Evolutionary conservation across 2,113 vertebrate genomes (phyloP), one percentile per base, ranked within the genome.

Genomic region (Callospermophilus lateralis): DNA sequence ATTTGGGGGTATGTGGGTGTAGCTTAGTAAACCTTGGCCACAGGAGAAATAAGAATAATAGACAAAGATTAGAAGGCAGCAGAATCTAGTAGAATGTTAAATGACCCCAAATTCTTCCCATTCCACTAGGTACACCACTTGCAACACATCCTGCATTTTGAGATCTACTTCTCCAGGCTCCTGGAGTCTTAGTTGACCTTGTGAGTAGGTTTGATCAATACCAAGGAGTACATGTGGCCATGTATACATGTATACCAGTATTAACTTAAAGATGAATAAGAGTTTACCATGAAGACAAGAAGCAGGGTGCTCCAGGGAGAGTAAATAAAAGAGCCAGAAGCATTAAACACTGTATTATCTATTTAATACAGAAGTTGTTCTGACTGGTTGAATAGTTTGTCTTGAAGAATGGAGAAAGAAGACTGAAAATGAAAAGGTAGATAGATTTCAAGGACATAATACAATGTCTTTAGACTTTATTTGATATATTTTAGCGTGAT

Each of bases 231-330:
- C 7, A 32, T 6, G 9, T 76, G 24, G 2, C 8, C 16, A 76
- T 92, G 70, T 8, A 45, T 48, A 30, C 34, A 72, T 51, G 48
- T 48, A 8, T 55, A 28, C 16, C 32, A 17, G 8, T 37, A 17
- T 48, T 58, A 67, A 37, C 12, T 37, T 28, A 76, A 30, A 20
- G 4, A n/a, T 8, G 1, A 13, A 16, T 55, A 89, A 70, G 11
- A 1, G 1, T 83, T 76, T 65, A 61, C 39, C 6, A 28, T 89
- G 55, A 89, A 85, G 4, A 67, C 0, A 67, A 19, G 45, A 93
- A 32, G 4, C 39, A 53, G 5, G 1, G 0, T 70, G 7, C 1
- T 72, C 11, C 32, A 67, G 8, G 51, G 4, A 80, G 2, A 26
- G 34, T 51, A 81, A 51, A 61, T 45, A 17, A 19, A 65, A 94